Evolutionary conservation across 1,140 invertebrate genomes (phyloP).

Genomic region (Zaprionus capensis): DNA sequence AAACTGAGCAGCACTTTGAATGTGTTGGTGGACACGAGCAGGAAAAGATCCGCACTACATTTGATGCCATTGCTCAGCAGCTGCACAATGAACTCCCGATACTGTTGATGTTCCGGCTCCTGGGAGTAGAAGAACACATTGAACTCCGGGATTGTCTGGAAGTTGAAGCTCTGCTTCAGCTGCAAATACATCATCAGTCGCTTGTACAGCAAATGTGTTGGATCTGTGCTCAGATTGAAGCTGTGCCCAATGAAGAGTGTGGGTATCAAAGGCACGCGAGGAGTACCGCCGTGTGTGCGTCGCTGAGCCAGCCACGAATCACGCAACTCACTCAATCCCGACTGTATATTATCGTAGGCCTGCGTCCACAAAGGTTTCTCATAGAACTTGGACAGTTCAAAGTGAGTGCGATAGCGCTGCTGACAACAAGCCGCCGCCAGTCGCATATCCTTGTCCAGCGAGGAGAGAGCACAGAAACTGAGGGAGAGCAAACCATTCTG

Average conservation of each 20-base stretch:
- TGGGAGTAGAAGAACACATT: conserved; percentile 88
- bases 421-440: conserved; percentile 87
- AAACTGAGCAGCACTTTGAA: conserved; percentile 87
- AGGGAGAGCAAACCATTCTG: conserved; percentile 87
- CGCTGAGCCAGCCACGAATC: conserved; percentile 71
- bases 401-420: conserved; percentile 86
- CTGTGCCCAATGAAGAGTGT: conserved; percentile 88
- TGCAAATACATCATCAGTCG: conserved; percentile 88
- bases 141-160: conserved; percentile 89
- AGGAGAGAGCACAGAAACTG: conserved; percentile 86
- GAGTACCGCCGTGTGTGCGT: conserved; percentile 75
- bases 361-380: conserved; percentile 85
- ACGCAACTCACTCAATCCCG: conserved; percentile 84
- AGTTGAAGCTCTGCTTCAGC: conserved; percentile 88
- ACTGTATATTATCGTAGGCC: conserved; percentile 85
- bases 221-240: conserved; percentile 86
- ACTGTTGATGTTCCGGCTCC: conserved; percentile 86
- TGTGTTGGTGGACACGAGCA: conserved; percentile 86
- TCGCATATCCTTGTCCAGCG: conserved; percentile 86
- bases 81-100: conserved; percentile 88
- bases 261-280: conserved; percentile 87
- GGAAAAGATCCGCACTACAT: conserved; percentile 86
- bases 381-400: conserved; percentile 82
- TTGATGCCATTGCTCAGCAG: conserved; percentile 88
- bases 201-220: conserved; percentile 87